phyloP scores from a whole-genome alignment of 2,888 invertebrate genomes.

The Erannis defoliaria region DNA sequence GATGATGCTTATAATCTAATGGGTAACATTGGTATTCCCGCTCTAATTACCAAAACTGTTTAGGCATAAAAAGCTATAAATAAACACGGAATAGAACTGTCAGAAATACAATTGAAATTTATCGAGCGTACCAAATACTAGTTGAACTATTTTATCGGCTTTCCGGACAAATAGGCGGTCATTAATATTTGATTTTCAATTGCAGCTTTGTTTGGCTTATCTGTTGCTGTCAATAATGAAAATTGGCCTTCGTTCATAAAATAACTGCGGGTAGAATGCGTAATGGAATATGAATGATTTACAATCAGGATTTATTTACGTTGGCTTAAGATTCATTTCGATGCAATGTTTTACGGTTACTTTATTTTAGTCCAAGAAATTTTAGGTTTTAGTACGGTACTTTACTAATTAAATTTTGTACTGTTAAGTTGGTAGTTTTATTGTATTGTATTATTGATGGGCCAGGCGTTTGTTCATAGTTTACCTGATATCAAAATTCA shows the following conservation, averaged over 20 bases:
- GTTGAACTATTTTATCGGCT: conserved; percentile 51
- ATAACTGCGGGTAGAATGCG: conserved; percentile 13
- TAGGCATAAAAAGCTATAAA: conserved; percentile 25
- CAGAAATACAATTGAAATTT: conserved; percentile 44
- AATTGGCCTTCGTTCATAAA: conserved; percentile 23
- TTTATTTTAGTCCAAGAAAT: too few relatives aligned
- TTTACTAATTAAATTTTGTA: too few relatives aligned
- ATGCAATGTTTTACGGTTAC: too few relatives aligned
- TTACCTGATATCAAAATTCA: too few relatives aligned
- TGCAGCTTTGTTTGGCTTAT: conserved; percentile 52
- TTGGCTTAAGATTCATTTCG: background rate
- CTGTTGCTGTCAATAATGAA: conserved; percentile 33
- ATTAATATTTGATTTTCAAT: conserved; percentile 62
- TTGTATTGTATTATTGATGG: too few relatives aligned
- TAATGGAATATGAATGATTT: conserved; percentile 19
- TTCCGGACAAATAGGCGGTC: conserved; percentile 46
- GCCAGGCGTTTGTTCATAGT: too few relatives aligned
- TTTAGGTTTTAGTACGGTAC: too few relatives aligned
- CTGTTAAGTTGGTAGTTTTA: too few relatives aligned
- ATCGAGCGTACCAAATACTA: conserved; percentile 43
- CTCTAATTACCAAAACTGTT: conserved; percentile 37
- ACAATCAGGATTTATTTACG: background rate
- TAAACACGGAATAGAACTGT: conserved; percentile 28
- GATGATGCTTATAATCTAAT: too few relatives aligned
- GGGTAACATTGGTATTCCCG: too few relatives aligned